Conservation (phyloP, 1,140 invertebrate genomes). For the Drosophila albomicans region DNA sequence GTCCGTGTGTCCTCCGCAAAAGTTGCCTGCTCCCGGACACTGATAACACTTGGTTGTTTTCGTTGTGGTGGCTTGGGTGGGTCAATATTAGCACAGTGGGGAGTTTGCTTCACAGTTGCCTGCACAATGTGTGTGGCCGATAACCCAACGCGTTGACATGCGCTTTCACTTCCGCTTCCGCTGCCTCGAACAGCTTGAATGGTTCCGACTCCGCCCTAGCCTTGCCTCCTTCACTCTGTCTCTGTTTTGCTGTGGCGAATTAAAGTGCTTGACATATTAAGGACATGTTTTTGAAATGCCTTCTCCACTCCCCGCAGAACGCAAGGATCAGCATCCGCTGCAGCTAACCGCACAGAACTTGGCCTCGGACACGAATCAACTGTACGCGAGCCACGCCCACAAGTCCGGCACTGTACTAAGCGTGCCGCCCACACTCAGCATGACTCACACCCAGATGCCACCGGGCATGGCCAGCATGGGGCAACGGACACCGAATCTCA, state of each 20-base stretch:
- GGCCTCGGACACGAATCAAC: conserved; percentile 69
- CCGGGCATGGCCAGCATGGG: conserved; percentile 77
- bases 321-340: conserved; percentile 78
- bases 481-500: conserved; percentile 74
- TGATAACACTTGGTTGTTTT: conserved; percentile 23
- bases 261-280: conserved; percentile 21
- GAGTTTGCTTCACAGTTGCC: conserved; percentile 36
- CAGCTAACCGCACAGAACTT: conserved; percentile 75
- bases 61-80: background rate
- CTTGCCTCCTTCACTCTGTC: background rate
- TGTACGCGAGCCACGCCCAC: conserved; percentile 50
- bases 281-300: conserved; percentile 9
- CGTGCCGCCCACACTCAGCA: conserved; percentile 77
- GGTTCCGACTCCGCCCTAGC: background rate
- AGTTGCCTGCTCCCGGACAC: conserved; percentile 21
- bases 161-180: conserved; percentile 64
- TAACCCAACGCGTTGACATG: conserved; percentile 66
- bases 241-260: background rate
- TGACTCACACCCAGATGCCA: conserved; percentile 77
- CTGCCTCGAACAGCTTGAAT: conserved; percentile 6
- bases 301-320: conserved; percentile 52
- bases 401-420: conserved; percentile 60
- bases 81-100: conserved; percentile 45
- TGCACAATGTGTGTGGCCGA: conserved; percentile 61
- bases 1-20: conserved; percentile 33